Evolutionary conservation across 2,113 vertebrate species (phyloP).

Genomic region (Erinaceus europaeus): DNA sequence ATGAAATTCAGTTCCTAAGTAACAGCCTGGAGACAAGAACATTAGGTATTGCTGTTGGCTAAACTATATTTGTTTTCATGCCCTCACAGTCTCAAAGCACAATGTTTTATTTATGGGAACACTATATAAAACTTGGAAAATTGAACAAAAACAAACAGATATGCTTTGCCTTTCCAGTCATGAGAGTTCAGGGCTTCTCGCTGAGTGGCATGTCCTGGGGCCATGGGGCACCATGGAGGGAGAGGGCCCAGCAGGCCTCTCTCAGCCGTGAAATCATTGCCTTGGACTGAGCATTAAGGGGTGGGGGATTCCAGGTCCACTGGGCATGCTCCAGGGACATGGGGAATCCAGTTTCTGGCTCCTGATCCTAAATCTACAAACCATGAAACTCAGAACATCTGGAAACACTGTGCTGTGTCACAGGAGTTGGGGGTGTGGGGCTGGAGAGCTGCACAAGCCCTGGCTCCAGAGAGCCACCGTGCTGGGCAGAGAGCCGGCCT

Average conservation of each 20-base stretch:
- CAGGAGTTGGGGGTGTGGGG: neutral
- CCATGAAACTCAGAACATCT: conserved; percentile 3
- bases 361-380: neutral
- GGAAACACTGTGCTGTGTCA: neutral
- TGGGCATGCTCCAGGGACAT: neutral
- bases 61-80: conserved; percentile 52
- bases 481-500: neutral
- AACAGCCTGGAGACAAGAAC: neutral
- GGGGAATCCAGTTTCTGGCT: conserved; percentile 23
- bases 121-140: conserved; percentile 74
- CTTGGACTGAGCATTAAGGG: accelerated
- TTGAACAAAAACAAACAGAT: conserved; percentile 70
- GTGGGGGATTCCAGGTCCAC: neutral
- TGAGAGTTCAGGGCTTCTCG: neutral
- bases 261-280: neutral
- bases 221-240: neutral
- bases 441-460: neutral
- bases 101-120: conserved; percentile 69
- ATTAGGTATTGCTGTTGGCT: neutral
- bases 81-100: conserved; percentile 58
- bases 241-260: neutral
- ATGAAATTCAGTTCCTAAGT: conserved; percentile 40
- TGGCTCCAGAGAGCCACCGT: neutral
- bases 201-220: neutral
- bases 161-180: conserved; percentile 22